phyloP scores from a whole-genome alignment of 2,888 invertebrate genomes.

The Parthenolecanium corni region DNA sequence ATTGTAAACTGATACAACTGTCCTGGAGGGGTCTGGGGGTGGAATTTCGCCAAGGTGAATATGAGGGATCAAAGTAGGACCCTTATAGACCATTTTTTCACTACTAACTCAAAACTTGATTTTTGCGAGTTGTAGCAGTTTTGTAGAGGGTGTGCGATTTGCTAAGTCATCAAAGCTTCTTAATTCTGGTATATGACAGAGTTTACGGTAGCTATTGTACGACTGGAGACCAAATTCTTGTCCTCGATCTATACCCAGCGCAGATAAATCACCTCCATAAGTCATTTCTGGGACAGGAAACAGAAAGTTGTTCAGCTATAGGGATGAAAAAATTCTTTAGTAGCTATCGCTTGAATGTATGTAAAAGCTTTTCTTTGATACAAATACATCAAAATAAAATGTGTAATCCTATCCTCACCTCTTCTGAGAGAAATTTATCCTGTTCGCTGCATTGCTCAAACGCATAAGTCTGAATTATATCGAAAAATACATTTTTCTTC shows the following conservation, averaged over 20 bases:
- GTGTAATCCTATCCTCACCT: too few relatives aligned
- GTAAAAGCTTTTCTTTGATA: too few relatives aligned
- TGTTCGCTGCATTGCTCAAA: slow-evolving; percentile 24
- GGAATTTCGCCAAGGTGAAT: too few relatives aligned
- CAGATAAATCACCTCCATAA: slow-evolving; percentile 4
- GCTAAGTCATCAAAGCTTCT: slow-evolving; percentile 29
- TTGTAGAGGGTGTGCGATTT: too few relatives aligned
- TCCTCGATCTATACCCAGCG: slow-evolving; percentile 31
- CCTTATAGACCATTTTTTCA: too few relatives aligned
- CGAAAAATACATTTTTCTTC: slow-evolving; percentile 19
- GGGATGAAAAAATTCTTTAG: background rate
- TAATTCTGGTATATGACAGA: slow-evolving; percentile 30
- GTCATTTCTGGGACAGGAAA: background rate
- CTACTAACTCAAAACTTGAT: too few relatives aligned
- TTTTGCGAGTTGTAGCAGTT: too few relatives aligned
- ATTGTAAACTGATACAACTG: too few relatives aligned
- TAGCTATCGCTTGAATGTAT: too few relatives aligned
- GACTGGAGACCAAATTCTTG: slow-evolving; percentile 31
- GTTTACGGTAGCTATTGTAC: slow-evolving; percentile 30
- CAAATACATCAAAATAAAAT: background rate
- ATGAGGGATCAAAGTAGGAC: too few relatives aligned
- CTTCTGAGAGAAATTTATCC: slow-evolving; percentile 29
- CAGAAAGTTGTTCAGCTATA: background rate
- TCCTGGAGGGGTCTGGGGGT: too few relatives aligned
- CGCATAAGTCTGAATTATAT: slow-evolving; percentile 9